A percentile compares a stretch with the other conserved stretches of the same genome.
These are phyloP conservation scores for Polietes domitor DNA, from an alignment of 2,888 invertebrate species.

Conservation along the genomic window DNA sequence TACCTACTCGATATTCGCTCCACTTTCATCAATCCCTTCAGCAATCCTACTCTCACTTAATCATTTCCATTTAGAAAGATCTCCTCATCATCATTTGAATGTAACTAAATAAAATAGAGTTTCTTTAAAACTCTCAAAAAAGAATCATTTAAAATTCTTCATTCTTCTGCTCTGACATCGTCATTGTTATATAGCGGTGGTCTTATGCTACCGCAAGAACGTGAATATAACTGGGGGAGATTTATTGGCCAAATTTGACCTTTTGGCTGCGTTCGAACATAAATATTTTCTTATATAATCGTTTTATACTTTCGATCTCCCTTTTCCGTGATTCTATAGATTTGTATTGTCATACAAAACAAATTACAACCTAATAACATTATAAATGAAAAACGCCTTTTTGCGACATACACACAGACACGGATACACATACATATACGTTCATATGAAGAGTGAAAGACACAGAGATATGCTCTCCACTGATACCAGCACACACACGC, in stretches of 20 bases:
- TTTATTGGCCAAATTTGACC: slow-evolving; percentile 57
- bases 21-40: no score
- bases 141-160: no score
- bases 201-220: neutral
- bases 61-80: no score
- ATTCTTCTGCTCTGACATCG: neutral
- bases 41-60: no score
- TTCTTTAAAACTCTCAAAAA: no score
- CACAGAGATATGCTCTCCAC: neutral
- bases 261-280: slow-evolving; percentile 34
- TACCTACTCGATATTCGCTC: no score
- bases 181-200: slow-evolving; percentile 11
- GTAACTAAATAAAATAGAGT: no score
- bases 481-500: no score
- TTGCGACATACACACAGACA: slow-evolving; percentile 3
- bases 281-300: slow-evolving; percentile 55
- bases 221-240: slow-evolving; percentile 22
- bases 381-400: slow-evolving; percentile 59
- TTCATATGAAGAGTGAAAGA: neutral
- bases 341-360: slow-evolving; percentile 53
- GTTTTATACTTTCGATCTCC: neutral
- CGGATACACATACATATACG: neutral
- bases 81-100: no score
- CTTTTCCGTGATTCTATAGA: neutral
- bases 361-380: slow-evolving; percentile 66